Conservation (phyloP, 2,888 invertebrate species). For the Hemaris fuciformis region DNA sequence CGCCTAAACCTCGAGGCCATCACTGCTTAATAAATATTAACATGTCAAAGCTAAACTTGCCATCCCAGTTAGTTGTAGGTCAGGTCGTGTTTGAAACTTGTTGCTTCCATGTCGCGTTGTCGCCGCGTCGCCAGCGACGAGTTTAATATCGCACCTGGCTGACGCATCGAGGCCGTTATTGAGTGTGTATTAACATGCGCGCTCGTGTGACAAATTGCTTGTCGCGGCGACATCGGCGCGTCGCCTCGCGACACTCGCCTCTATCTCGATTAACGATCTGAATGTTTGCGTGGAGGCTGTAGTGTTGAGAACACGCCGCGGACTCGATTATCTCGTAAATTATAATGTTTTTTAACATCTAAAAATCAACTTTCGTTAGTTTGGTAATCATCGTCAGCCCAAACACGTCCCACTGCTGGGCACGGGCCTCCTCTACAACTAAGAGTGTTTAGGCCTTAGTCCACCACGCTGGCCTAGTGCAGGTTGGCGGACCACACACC, state of each 20-base stretch:
- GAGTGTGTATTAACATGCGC: constrained; percentile 24
- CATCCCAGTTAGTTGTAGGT: neutral
- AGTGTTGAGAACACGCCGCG: neutral
- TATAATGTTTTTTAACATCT: neutral
- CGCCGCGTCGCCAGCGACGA: constrained; percentile 6
- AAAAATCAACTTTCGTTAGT: too few species aligned
- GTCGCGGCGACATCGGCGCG: constrained; percentile 10
- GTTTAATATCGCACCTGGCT: constrained; percentile 22
- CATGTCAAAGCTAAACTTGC: neutral
- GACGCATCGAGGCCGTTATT: constrained; percentile 6
- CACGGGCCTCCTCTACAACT: too few species aligned
- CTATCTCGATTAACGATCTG: constrained; percentile 1
- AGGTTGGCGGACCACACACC: too few species aligned
- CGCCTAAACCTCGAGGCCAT: too few species aligned
- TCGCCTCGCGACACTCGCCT: neutral
- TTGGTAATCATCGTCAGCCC: too few species aligned
- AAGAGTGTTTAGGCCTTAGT: too few species aligned
- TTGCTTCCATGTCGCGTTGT: constrained; percentile 10
- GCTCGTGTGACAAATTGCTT: constrained; percentile 40
- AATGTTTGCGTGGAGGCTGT: constrained; percentile 2
- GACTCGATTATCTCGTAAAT: neutral
- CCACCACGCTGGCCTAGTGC: too few species aligned
- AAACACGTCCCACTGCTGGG: too few species aligned
- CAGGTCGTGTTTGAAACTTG: constrained; percentile 13
- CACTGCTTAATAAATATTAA: too few species aligned